Base-by-base conservation (phyloP, 1,140 invertebrate species). In the Armadillidium nasatum region DNA sequence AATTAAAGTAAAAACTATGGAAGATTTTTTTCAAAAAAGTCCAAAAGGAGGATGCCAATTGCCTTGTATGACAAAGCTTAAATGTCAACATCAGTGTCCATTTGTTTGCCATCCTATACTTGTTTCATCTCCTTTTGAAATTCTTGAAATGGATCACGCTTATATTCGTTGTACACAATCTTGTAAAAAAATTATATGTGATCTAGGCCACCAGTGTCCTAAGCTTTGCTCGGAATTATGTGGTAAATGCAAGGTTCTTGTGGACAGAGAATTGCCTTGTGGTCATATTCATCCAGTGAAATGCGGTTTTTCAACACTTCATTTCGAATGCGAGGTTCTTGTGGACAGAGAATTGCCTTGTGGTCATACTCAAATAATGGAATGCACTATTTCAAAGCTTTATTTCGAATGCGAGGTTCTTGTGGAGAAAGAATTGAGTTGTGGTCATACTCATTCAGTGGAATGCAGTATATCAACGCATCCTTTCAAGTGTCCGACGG, bases 41-140 rank as follows among this genome's bases (percentile, higher is more conserved):
- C 75, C 88, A 94, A 68, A 93, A 91, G 85, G 93, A 94, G 1
- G 92, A 92, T 13, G 84, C 94, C 9, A 94, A 93, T 0, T 84
- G 93, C 81, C 93, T 93, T 0, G 90, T 89, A 83, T 87, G 89
- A 85, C 93, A 90, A 80, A 81, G 89, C 66, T 91, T 85, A 15
- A 86, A 90, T 80, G 89, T 44, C 86, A 86, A 4, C 89, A 90
- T 81, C 74, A 73, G 21, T 90, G 89, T 82, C 84, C 85, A 22
- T 85, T 84, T 33, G 74, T 88, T 2, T 84, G 83, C 60, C 83
- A 84, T 7, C 89, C 88, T 73, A 88, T 89, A n/a, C n/a, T n/a
- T n/a, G n/a, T n/a, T n/a, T n/a, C n/a, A n/a, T n/a, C n/a, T n/a
- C n/a, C n/a, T n/a, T n/a, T n/a, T n/a, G n/a, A n/a, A n/a, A n/a